These are phyloP conservation scores for Drymonia ruficornis DNA, from an alignment of 2,888 invertebrate species.

Conservation along the genomic window DNA sequence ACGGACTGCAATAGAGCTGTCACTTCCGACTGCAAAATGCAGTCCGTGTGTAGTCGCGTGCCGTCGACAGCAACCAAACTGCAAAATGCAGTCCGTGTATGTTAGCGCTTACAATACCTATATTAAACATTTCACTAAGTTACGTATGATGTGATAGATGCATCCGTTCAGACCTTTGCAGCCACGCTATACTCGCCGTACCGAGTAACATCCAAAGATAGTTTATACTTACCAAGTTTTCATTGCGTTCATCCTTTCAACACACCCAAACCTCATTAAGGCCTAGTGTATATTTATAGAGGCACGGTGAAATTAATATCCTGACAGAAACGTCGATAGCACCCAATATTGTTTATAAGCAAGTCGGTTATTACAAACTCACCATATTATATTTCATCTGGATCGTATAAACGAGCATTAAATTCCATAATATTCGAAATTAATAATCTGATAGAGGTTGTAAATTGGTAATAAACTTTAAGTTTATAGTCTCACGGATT, in stretches of 20 bases:
- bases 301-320: slow-evolving; percentile 59
- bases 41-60: too few relatives aligned
- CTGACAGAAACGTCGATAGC: slow-evolving; percentile 54
- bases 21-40: too few relatives aligned
- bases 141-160: too few relatives aligned
- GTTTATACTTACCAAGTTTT: not conserved
- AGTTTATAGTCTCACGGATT: slow-evolving; percentile 44
- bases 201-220: not conserved
- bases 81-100: too few relatives aligned
- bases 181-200: too few relatives aligned
- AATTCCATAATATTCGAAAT: slow-evolving; percentile 53
- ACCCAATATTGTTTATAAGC: slow-evolving; percentile 64
- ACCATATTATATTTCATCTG: slow-evolving; percentile 61
- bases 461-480: slow-evolving; percentile 49
- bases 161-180: too few relatives aligned
- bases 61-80: too few relatives aligned
- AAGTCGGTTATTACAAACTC: slow-evolving; percentile 57
- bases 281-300: slow-evolving; percentile 25
- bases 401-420: slow-evolving; percentile 49
- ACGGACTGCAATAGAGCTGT: too few relatives aligned
- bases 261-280: not conserved
- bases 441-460: slow-evolving; percentile 53
- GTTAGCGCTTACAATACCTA: too few relatives aligned
- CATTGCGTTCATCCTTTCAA: not conserved
- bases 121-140: too few relatives aligned